Percentiles rank a stretch among this genome's conserved stretches.
Evolutionary conservation across 2,113 vertebrate genomes (phyloP).

Genomic region (Oriolus oriolus): DNA sequence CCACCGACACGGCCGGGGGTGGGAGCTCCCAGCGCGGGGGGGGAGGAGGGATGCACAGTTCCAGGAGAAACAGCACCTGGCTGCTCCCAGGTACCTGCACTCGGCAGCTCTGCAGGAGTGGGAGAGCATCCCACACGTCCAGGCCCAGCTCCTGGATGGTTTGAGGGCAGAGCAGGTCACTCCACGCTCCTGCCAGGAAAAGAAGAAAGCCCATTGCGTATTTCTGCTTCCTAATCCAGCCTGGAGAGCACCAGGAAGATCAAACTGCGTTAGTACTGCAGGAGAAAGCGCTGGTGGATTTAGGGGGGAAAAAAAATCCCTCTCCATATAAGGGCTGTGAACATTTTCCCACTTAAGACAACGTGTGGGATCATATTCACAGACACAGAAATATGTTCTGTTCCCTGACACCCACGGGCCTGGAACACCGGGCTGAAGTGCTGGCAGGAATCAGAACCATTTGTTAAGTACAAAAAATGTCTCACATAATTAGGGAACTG

Average conservation of each 20-base stretch:
- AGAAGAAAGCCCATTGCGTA: background rate
- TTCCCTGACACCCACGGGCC: slow-evolving; percentile 69
- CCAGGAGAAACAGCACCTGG: background rate
- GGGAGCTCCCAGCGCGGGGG: rapidly evolving
- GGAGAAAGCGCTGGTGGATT: slow-evolving; percentile 8
- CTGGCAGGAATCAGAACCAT: slow-evolving; percentile 65
- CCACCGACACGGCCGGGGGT: background rate
- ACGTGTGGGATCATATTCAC: slow-evolving; percentile 70
- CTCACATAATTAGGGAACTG: slow-evolving; percentile 53
- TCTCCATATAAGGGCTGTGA: slow-evolving; percentile 56
- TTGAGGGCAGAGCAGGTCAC: background rate
- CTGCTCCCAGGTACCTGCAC: background rate
- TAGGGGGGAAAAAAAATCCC: background rate
- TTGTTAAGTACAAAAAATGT: slow-evolving; percentile 66
- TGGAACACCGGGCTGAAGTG: slow-evolving; percentile 61
- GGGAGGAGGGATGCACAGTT: background rate
- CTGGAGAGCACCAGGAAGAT: background rate
- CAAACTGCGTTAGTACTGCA: background rate
- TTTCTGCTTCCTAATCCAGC: background rate
- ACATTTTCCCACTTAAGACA: slow-evolving; percentile 67
- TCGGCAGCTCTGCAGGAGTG: background rate
- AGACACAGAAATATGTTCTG: slow-evolving; percentile 73
- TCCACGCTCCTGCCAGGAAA: background rate
- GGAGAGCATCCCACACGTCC: background rate
- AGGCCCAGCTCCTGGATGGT: background rate